Conservation (phyloP, 1,140 invertebrate species). For the Drepana arcuata region DNA sequence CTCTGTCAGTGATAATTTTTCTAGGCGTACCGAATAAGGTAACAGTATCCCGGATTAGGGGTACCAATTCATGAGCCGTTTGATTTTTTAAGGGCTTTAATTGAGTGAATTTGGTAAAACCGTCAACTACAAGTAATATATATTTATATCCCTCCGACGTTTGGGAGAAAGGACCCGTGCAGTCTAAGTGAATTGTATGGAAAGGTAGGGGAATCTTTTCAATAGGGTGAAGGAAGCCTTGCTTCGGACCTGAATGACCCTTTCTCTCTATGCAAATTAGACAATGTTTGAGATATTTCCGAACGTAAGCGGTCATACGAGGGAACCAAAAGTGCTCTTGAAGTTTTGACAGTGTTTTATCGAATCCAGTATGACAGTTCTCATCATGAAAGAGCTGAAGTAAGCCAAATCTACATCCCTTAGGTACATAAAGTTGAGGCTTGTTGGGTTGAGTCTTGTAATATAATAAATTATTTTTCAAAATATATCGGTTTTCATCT, state of each 20-base stretch:
- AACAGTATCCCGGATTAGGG: conserved; percentile 14
- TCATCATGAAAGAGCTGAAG: conserved; percentile 29
- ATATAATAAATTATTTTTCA: conserved; percentile 17
- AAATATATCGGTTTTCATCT: conserved; percentile 15
- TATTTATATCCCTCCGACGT: conserved; percentile 21
- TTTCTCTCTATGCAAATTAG: conserved; percentile 23
- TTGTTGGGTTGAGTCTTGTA: conserved; percentile 8
- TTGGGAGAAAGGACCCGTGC: conserved; percentile 17
- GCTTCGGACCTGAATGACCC: conserved; percentile 21
- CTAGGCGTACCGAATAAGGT: conserved; percentile 26
- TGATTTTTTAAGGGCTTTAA: conserved; percentile 25
- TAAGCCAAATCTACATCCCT: conserved; percentile 19
- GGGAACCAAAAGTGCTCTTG: conserved; percentile 36
- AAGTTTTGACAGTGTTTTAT: conserved; percentile 25
- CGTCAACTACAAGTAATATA: conserved; percentile 25
- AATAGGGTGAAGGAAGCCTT: conserved; percentile 25
- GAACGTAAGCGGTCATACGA: conserved; percentile 15
- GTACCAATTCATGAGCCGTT: conserved; percentile 9
- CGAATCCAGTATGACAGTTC: conserved; percentile 31
- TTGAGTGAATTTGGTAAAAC: conserved; percentile 30
- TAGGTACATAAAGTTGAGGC: conserved; percentile 27
- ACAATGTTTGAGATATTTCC: conserved; percentile 28
- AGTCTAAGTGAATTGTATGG: conserved; percentile 28
- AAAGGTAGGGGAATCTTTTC: conserved; percentile 22
- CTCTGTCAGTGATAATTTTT: conserved; percentile 30